Base-by-base conservation (phyloP, 2,113 vertebrate genomes). In the Actinemys pallida region DNA sequence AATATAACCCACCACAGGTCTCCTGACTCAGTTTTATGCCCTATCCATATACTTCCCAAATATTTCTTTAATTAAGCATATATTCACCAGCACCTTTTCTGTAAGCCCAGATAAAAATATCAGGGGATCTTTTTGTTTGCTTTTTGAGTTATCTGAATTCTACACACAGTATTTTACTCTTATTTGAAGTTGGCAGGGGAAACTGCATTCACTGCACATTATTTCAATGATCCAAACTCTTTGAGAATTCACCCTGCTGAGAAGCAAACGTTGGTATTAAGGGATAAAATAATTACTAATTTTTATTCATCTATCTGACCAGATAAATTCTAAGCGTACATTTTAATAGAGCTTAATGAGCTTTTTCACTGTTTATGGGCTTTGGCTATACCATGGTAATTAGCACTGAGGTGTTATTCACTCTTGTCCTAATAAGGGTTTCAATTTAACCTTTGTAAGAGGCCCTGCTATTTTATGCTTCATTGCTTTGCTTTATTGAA, bases 401-500 rank as follows among this genome's bases (percentile, higher is more conserved):
- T 98, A 98, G 76, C 83, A 95, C 75, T 35, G 56, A 96, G 95
- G 39, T 95, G 97, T 98, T 97, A 96, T 85, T 98, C 96, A 97
- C 87, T 97, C 89, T 96, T 95, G 78, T 97, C 86, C 94, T 96
- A 89, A 56, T 96, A 96, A 94, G 81, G 87, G 50, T 87, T 98
- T 98, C 42, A 92, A 97, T 97, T 97, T 95, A 97, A 94, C 90
- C 92, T 96, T 97, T 97, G 84, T 94, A 94, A 97, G 90, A 95
- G 90, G 89, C 97, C 92, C 76, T 98, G 90, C 45, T 98, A 93
- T 96, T 97, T 98, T 98, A 98, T 97, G 93, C 97, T 98, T 98
- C 96, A 97, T 92, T 97, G 93, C 89, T 97, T 98, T 97, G 76
- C 89, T 98, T 98, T 98, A 98, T 96, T 97, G 96, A 98, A 98